A percentile compares a stretch with the other conserved stretches of the same genome.
Conservation (phyloP, 1,140 invertebrate genomes). For the Magallana angulata region DNA sequence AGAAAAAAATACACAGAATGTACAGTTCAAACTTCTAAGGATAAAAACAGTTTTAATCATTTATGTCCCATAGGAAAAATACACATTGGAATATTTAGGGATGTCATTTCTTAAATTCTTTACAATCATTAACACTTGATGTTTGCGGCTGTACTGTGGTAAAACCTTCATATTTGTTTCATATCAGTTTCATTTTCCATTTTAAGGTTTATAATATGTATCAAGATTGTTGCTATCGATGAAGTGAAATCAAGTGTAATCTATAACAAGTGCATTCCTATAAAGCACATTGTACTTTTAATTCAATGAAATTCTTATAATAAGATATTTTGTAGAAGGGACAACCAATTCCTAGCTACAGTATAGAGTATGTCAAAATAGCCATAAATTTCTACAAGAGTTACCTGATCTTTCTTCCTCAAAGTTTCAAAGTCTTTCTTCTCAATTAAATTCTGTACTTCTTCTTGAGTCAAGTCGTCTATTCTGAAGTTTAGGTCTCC, state of each 20-base stretch:
- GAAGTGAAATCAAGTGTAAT: not conserved
- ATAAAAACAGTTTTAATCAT: not conserved
- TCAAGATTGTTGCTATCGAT: not conserved
- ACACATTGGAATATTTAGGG: not conserved
- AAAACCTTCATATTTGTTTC: no score
- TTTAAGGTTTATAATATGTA: not conserved
- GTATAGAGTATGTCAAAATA: no score
- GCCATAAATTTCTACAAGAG: no score
- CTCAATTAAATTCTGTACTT: constrained; percentile 85
- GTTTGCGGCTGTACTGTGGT: no score
- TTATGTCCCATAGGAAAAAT: not conserved
- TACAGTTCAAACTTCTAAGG: not conserved
- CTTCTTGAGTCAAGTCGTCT: constrained; percentile 83
- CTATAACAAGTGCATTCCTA: not conserved
- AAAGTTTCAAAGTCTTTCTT: constrained; percentile 85
- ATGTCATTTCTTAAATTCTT: no score
- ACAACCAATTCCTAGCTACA: no score
- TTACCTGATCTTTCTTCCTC: constrained; percentile 77
- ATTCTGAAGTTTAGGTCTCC: constrained; percentile 96
- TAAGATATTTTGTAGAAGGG: no score
- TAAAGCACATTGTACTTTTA: constrained; percentile 68
- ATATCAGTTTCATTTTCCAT: not conserved
- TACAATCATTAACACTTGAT: no score
- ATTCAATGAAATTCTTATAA: no score
- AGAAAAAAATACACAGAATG: not conserved